Evolutionary conservation across 92 coral and sea anemone species (phyloP), one percentile per base, ranked within the genome.

Genomic region (Epizoanthus illoricatus): DNA sequence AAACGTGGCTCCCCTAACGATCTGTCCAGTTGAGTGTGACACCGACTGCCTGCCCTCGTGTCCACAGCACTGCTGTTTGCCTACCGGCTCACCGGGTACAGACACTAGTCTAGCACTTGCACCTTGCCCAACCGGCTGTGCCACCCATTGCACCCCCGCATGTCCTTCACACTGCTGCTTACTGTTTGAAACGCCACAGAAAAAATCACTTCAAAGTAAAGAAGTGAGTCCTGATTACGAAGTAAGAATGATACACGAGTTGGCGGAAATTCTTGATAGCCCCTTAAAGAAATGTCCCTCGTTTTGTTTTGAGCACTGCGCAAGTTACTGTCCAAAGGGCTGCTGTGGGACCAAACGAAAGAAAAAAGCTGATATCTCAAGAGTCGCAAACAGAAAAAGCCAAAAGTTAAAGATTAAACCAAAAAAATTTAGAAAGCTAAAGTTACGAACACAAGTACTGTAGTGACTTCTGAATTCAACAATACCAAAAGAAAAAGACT

Each of bases 271-370:
- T 41, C 71, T 63, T 5, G 60, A 78, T n/a, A 78, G 82, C 6
- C 82, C 82, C 8, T 42, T 63, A 16, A 78, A 78, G 54, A 10
- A 28, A 28, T 78, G 82, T 45, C 71, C 71, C 5, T 59, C 82
- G 20, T 70, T 78, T 20, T 78, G 82, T 45, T 78, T 78, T 64
- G 82, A 43, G 82, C 82, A 78, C 8, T 78, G 82, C 82, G 64
- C 71, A 21, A 42, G 60, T 41, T 62, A 4, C 19, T 78, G 82
- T 43, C 71, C 82, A 4, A 63, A 63, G 62, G 61, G 23, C 64
- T 78, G 82, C 12, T 78, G 82, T 52, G 82, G 59, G 28, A 72
- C 23, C 33, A 78, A 64, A 40, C 71, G 82, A 40, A 78, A 47
- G 57, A 78, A 78, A 42, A 78, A 78, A 12, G 47, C 58, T 20